phyloP scores from a whole-genome alignment of 2,888 invertebrate genomes.

The Agonopterix heracliana region DNA sequence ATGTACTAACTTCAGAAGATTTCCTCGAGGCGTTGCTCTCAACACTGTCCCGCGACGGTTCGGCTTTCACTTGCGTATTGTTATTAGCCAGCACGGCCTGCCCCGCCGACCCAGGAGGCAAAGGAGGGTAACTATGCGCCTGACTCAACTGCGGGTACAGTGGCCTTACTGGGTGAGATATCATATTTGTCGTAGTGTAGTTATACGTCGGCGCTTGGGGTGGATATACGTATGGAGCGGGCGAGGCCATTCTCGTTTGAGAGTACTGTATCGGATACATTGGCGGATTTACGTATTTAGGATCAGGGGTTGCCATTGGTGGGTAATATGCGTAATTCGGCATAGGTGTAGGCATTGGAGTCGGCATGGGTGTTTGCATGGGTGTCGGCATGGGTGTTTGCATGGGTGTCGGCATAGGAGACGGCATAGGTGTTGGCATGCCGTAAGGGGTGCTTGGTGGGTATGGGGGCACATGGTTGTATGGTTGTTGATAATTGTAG shows the following conservation, averaged over 20 bases:
- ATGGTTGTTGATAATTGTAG: conserved; percentile 47
- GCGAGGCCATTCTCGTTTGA: conserved; percentile 59
- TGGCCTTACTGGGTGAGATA: conserved; percentile 51
- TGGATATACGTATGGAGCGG: conserved; percentile 47
- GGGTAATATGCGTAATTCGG: conserved; percentile 43
- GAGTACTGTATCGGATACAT: conserved; percentile 52
- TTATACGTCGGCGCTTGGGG: conserved; percentile 42
- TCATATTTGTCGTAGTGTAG: conserved; percentile 62
- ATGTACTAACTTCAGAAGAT: conserved; percentile 49
- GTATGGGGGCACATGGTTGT: conserved; percentile 45
- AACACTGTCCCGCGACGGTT: conserved; percentile 39
- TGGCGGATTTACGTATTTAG: conserved; percentile 32
- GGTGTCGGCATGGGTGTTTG: conserved; percentile 29
- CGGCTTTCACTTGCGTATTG: conserved; percentile 30
- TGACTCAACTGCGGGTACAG: conserved; percentile 55
- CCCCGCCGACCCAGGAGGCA: conserved; percentile 3
- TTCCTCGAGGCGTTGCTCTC: conserved; percentile 46
- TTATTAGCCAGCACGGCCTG: conserved; percentile 21
- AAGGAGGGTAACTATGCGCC: conserved; percentile 43
- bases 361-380: conserved; percentile 27
- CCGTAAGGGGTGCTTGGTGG: conserved; percentile 48
- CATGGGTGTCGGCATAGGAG: conserved; percentile 27
- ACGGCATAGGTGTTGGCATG: conserved; percentile 22
- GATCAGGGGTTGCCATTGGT: conserved; percentile 25
- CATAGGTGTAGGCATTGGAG: conserved; percentile 22